A percentile compares a stretch with the other conserved stretches of the same genome.
Evolutionary conservation across 2,797 vertebrate genomes (phyloP).

Genomic region (Labroides dimidiatus): DNA sequence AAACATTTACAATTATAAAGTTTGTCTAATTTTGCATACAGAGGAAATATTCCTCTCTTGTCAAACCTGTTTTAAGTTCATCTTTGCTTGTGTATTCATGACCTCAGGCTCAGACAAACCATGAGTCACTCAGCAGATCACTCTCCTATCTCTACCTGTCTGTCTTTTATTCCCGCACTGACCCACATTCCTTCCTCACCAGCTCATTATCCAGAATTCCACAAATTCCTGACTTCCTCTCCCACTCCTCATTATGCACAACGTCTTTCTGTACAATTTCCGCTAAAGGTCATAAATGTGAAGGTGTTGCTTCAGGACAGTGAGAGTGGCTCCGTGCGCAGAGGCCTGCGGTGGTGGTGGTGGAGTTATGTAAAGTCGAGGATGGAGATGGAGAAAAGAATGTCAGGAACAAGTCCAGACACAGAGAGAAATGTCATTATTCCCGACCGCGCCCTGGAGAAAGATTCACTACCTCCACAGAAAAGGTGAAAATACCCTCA

Average conservation of each 20-base stretch:
- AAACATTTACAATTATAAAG: neutral
- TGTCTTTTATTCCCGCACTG: conserved; percentile 21
- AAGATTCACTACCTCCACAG: neutral
- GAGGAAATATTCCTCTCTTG: neutral
- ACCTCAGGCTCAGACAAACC: conserved; percentile 4
- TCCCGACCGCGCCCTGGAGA: conserved; percentile 71
- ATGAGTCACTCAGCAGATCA: neutral
- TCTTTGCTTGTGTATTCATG: neutral
- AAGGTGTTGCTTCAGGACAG: conserved; percentile 11
- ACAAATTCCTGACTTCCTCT: conserved; percentile 49
- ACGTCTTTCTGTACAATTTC: conserved; percentile 11
- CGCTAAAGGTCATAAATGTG: conserved; percentile 5
- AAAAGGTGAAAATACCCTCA: neutral
- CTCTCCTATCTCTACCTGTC: conserved; percentile 12
- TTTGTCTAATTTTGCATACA: neutral
- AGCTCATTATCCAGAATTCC: conserved; percentile 67
- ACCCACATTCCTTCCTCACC: conserved; percentile 55
- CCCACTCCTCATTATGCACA: conserved; percentile 22
- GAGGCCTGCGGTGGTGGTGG: neutral
- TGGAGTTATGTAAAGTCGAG: conserved; percentile 3
- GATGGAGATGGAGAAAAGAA: conserved; percentile 61
- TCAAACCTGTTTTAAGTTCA: neutral
- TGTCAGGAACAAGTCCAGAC: conserved; percentile 79
- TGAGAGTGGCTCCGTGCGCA: neutral
- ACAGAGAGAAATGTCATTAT: conserved; percentile 63